A percentile compares a stretch with the other conserved stretches of the same genome.
These are phyloP conservation scores for Julus scandinavius DNA, from an alignment of 2,888 invertebrate species.

Conservation along the genomic window DNA sequence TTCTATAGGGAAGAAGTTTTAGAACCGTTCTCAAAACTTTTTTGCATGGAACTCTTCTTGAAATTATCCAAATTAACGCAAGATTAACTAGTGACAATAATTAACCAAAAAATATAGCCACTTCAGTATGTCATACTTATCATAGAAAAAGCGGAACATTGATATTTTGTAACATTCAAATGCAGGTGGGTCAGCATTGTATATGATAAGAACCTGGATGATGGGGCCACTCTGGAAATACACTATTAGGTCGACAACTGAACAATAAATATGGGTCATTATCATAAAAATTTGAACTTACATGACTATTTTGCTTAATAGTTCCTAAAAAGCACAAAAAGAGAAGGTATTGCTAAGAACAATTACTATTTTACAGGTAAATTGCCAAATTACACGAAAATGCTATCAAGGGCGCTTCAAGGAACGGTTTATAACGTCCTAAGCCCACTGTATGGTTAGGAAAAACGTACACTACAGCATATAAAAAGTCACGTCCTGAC, in stretches of 20 bases:
- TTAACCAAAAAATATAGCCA: too few species aligned
- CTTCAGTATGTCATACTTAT: too few species aligned
- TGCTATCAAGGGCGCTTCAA: not conserved
- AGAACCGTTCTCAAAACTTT: too few species aligned
- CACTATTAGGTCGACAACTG: not conserved
- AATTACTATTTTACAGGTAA: not conserved
- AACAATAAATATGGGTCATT: not conserved
- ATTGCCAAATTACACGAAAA: not conserved
- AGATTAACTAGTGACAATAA: too few species aligned
- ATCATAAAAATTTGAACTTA: not conserved
- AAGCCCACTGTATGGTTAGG: not conserved
- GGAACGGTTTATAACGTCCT: too few species aligned
- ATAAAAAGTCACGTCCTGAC: not conserved
- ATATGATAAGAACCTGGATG: not conserved
- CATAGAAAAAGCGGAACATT: too few species aligned
- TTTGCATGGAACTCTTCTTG: too few species aligned
- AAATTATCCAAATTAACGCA: too few species aligned
- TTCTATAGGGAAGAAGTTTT: too few species aligned
- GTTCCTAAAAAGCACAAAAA: not conserved
- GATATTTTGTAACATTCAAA: too few species aligned
- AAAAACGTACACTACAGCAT: not conserved
- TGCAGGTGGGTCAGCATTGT: too few species aligned
- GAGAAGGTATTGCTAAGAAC: not conserved
- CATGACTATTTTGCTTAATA: not conserved
- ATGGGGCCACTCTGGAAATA: not conserved